Evolutionary conservation across 2,888 invertebrate genomes (phyloP), one percentile per base, ranked within the genome.

Genomic region (Sinodicranocentrus sp.): DNA sequence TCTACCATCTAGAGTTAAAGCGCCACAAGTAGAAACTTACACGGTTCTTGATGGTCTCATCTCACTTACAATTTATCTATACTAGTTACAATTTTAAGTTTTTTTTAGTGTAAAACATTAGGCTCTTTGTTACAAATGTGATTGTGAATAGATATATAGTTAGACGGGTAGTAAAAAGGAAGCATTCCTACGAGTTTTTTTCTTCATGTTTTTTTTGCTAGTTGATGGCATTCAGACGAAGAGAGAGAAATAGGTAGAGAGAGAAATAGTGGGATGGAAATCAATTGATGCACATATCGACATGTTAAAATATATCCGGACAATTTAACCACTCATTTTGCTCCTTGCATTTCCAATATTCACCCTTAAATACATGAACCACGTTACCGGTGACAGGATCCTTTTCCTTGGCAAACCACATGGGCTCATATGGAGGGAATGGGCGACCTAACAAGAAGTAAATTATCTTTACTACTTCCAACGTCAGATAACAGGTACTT

Each of bases 321-420:
- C 98, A 98, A 89, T 91, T 92, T 78, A 93, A 91, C 98, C 99
- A 99, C 91, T 98, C 96, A 90, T 94, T 94, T 89, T 93, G 94
- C 88, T 93, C 93, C 92, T 99, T 99, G 91, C 94, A 94, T 84
- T 95, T 93, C 99, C 99, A 99, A 92, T 99, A 99, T 88, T 94
- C 94, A 88, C 95, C 94, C 89, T 94, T 95, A 92, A 94, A 98
- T 86, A 95, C 93, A 91, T 98, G 97, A 87, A 95, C 94, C 75
- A 94, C 93, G 86, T 92, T 94, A 19, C 92, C 92, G 10, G 93
- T 93, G 48, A 90, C 90, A 0, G 91, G 90, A 90, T 96, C 96
- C 89, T 94, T 94, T 89, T 94, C 93, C 90, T 96, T 95, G 89
- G 93, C 93, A 92, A 99, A 99, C 99, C 99, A 99, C 44, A 94